These are phyloP conservation scores for Aldabrachelys gigantea DNA, from an alignment of 2,113 vertebrate genomes.

Conservation along the genomic window DNA sequence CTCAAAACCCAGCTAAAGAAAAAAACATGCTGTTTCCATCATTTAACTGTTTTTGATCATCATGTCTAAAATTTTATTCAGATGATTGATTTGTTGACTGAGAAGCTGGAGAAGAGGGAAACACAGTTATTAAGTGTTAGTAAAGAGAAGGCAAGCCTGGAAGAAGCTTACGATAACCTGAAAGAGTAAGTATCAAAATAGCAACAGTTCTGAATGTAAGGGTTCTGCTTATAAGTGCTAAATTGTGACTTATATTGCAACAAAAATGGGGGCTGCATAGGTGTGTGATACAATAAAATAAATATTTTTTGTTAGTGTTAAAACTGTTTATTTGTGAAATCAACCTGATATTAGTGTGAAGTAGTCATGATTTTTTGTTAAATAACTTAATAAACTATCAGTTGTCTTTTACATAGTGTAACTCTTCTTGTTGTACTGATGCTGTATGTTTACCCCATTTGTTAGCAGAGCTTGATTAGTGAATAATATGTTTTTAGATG, in stretches of 20 bases:
- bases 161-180: slow-evolving; percentile 96
- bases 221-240: not conserved
- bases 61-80: slow-evolving; percentile 72
- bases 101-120: slow-evolving; percentile 94
- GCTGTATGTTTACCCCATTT: not conserved
- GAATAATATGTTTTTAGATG: not conserved
- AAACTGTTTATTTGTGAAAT: not conserved
- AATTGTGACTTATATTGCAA: not conserved
- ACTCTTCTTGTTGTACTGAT: not conserved
- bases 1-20: not conserved
- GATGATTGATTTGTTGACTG: slow-evolving; percentile 90
- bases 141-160: slow-evolving; percentile 95
- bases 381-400: not conserved
- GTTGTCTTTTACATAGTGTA: not conserved
- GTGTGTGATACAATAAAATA: not conserved
- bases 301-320: not conserved
- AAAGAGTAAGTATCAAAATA: slow-evolving; percentile 91
- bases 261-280: not conserved
- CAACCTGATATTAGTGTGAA: not conserved
- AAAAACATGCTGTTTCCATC: not conserved
- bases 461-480: not conserved
- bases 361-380: not conserved
- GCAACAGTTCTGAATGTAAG: not conserved
- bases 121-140: slow-evolving; percentile 90
- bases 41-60: slow-evolving; percentile 45